phyloP scores from a whole-genome alignment of 2,888 invertebrate species.

The Harpalus rubripes region DNA sequence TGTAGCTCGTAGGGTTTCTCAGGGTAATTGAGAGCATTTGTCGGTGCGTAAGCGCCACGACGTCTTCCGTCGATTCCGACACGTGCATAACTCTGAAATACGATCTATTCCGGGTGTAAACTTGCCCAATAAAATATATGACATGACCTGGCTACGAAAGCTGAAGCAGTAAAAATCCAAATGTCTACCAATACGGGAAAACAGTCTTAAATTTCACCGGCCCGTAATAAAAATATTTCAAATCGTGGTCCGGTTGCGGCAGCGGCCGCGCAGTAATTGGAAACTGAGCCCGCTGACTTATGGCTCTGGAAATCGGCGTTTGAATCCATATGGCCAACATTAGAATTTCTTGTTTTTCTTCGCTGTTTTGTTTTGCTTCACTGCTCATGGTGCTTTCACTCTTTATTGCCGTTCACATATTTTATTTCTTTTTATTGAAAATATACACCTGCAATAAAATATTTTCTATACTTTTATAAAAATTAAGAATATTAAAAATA shows the following conservation, averaged over 20 bases:
- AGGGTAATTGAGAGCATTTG: background rate
- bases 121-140: conserved; percentile 66
- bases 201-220: conserved; percentile 65
- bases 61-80: conserved; percentile 28
- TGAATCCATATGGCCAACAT: conserved; percentile 61
- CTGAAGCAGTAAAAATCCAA: conserved; percentile 62
- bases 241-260: conserved; percentile 58
- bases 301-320: conserved; percentile 53
- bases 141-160: conserved; percentile 65
- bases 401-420: background rate
- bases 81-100: conserved; percentile 64
- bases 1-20: background rate
- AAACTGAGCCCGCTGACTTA: conserved; percentile 63
- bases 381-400: conserved; percentile 39
- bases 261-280: conserved; percentile 57
- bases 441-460: background rate
- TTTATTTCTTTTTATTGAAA: conserved; percentile 44
- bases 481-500: too few species aligned
- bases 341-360: conserved; percentile 50
- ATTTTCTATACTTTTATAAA: too few species aligned
- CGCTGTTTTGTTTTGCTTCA: conserved; percentile 29
- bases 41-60: conserved; percentile 11
- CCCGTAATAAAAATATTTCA: conserved; percentile 66
- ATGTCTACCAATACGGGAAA: conserved; percentile 65
- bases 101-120: conserved; percentile 65